A percentile compares a stretch with the other conserved stretches of the same genome.
phyloP scores from a whole-genome alignment of 2,113 vertebrate genomes.

The Rafetus swinhoei region DNA sequence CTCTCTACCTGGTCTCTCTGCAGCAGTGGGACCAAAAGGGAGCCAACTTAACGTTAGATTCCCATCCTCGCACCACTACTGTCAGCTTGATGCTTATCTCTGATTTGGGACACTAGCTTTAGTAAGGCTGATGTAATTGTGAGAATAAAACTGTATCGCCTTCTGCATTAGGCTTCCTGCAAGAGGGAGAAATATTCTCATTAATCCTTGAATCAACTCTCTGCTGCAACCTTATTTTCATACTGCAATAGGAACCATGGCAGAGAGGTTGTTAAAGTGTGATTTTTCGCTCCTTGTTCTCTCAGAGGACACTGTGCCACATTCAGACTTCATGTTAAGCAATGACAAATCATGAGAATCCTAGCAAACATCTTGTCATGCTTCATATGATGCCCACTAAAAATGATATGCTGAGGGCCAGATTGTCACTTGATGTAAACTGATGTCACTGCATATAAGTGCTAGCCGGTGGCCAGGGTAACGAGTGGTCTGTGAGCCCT shows the following conservation, averaged over 20 bases:
- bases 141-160: fast-evolving
- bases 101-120: fast-evolving
- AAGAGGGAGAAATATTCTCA: not conserved
- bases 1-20: not conserved
- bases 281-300: fast-evolving
- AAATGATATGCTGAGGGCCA: not conserved
- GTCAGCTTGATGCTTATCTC: not conserved
- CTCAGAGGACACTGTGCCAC: fast-evolving
- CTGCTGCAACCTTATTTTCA: not conserved
- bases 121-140: fast-evolving
- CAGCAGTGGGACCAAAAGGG: fast-evolving
- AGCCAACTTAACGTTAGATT: fast-evolving
- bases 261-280: fast-evolving
- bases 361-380: not conserved
- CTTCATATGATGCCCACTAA: not conserved
- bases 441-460: not conserved
- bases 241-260: fast-evolving
- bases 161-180: fast-evolving
- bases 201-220: not conserved
- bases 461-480: too few relatives aligned
- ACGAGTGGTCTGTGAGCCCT: too few relatives aligned
- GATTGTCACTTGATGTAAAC: not conserved
- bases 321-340: fast-evolving
- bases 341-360: not conserved
- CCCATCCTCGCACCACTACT: not conserved